A percentile compares a stretch with the other conserved stretches of the same genome.
Evolutionary conservation across 2,888 invertebrate genomes (phyloP).

Genomic region (Drosophila percnosoma): DNA sequence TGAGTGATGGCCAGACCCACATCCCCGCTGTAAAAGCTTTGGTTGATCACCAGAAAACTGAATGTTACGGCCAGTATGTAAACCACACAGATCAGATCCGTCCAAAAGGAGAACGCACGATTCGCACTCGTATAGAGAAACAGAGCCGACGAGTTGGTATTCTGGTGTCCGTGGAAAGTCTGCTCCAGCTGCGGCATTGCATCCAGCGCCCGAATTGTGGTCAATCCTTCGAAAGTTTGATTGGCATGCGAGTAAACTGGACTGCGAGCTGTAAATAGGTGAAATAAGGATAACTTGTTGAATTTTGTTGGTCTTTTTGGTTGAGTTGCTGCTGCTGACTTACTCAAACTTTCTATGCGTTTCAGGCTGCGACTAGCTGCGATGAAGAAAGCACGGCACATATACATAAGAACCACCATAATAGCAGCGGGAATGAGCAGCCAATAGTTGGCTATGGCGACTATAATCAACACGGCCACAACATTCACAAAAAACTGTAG

Average conservation of each 20-base stretch:
- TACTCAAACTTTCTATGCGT: constrained; percentile 84
- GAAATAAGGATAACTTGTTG: accelerated
- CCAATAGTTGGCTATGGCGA: constrained; percentile 88
- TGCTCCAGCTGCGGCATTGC: constrained; percentile 87
- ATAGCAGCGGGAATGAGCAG: constrained; percentile 87
- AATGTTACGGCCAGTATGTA: constrained; percentile 94
- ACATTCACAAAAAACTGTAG: constrained; percentile 84
- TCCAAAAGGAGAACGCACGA: constrained; percentile 96
- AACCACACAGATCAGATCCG: constrained; percentile 94
- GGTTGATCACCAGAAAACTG: constrained; percentile 90
- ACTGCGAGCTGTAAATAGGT: constrained; percentile 93
- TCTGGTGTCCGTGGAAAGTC: constrained; percentile 88
- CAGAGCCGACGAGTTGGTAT: constrained; percentile 90
- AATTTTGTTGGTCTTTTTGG: neutral
- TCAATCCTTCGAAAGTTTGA: constrained; percentile 90
- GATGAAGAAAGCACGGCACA: constrained; percentile 86
- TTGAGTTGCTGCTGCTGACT: constrained; percentile 86
- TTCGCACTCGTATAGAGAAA: constrained; percentile 93
- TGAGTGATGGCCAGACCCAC: constrained; percentile 91
- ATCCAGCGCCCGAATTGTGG: constrained; percentile 90
- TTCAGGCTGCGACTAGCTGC: constrained; percentile 87
- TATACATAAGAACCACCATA: constrained; percentile 86
- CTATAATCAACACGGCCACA: constrained; percentile 87
- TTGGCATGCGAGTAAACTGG: constrained; percentile 92
- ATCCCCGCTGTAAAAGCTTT: constrained; percentile 86